These are phyloP conservation scores for Acronicta alni DNA, from an alignment of 2,888 invertebrate species.

Conservation along the genomic window DNA sequence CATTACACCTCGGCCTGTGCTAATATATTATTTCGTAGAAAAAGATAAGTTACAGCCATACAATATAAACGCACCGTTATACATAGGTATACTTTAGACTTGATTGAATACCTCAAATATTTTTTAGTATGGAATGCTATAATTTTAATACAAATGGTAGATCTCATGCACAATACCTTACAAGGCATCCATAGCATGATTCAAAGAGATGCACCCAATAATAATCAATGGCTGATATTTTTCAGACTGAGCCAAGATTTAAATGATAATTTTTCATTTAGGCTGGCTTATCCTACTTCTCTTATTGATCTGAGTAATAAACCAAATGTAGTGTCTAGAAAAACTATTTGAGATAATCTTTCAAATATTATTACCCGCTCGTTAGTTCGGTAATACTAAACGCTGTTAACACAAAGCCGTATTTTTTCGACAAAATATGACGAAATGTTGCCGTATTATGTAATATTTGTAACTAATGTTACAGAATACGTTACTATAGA, in stretches of 20 bases:
- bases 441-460: no score
- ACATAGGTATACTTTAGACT: slow-evolving; percentile 40
- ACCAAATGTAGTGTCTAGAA: slow-evolving; percentile 29
- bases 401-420: slow-evolving; percentile 7
- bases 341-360: slow-evolving; percentile 57
- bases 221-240: no score
- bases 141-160: slow-evolving; percentile 1
- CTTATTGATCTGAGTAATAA: neutral
- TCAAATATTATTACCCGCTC: slow-evolving; percentile 28
- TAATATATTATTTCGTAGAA: slow-evolving; percentile 59
- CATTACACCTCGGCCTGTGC: slow-evolving; percentile 48
- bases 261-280: no score
- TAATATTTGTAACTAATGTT: slow-evolving; percentile 16
- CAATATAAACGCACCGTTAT: slow-evolving; percentile 63
- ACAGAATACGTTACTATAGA: slow-evolving; percentile 20
- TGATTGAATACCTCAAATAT: slow-evolving; percentile 52
- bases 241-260: no score
- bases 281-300: no score
- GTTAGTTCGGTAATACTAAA: slow-evolving; percentile 44
- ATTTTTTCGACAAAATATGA: slow-evolving; percentile 17
- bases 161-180: no score
- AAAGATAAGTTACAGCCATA: slow-evolving; percentile 69
- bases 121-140: slow-evolving; percentile 47
- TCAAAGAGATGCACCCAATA: no score
- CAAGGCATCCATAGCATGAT: no score